phyloP scores from a whole-genome alignment of 2,113 vertebrate species.

The Cairina moschata region DNA sequence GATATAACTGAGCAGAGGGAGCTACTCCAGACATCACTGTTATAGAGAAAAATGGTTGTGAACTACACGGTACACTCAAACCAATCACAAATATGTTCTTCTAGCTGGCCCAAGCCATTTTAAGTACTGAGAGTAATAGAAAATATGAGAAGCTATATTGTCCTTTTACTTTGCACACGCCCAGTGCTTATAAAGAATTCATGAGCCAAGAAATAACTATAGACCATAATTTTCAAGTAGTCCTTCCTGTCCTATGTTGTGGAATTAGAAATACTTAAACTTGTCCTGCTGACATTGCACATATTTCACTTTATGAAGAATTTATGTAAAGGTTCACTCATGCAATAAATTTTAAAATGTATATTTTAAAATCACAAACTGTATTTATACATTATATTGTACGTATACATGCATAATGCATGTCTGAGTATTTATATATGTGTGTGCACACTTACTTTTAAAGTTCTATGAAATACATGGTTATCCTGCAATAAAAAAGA shows the following conservation, averaged over 20 bases:
- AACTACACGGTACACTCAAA: neutral
- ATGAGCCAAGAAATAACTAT: neutral
- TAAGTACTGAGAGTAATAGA: neutral
- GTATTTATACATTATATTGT: neutral
- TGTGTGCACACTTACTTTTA: neutral
- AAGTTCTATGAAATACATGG: neutral
- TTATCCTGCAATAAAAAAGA: neutral
- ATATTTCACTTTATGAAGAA: neutral
- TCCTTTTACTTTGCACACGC: neutral
- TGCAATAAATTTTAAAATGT: neutral
- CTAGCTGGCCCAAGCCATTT: neutral
- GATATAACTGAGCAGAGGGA: neutral
- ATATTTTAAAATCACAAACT: neutral
- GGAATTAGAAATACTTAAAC: neutral
- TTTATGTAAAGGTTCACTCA: neutral
- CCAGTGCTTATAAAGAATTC: neutral
- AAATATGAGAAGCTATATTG: neutral
- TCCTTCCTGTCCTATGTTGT: neutral
- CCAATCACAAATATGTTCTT: neutral
- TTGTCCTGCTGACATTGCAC: too few relatives aligned
- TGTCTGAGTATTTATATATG: neutral
- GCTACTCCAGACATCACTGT: neutral
- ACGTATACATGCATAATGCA: neutral
- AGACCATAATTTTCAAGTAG: neutral
- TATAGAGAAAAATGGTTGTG: neutral